Evolutionary conservation across 2,113 vertebrate species (phyloP), one percentile per base, ranked within the genome.

Genomic region (Glaucidium brasilianum): DNA sequence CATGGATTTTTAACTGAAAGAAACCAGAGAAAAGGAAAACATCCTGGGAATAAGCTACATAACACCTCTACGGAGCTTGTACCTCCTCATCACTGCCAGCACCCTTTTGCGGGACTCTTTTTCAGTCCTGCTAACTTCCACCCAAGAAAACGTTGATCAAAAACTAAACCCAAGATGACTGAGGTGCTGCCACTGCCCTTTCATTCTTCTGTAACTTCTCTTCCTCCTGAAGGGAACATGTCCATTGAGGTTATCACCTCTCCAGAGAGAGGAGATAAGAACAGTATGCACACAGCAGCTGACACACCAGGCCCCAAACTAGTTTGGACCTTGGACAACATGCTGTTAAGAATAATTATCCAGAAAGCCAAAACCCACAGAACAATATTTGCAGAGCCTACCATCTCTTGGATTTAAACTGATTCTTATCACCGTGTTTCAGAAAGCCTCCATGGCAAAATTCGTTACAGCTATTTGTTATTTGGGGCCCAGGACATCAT

Each of bases 291-390:
- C 3, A 9, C 27, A 93, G 74, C 43, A 43, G 9, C 3, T 58
- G 47, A n/a, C 29, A 55, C 23, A 39, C 12, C 55, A 47, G 9
- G 34, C 5, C 18, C 13, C 49, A 49, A 12, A 47, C 12, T 2
- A n/a, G 23, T 26, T 27, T 60, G 0, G 1, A 20, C 19, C n/a
- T 17, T 10, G 21, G 41, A 64, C 49, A 76, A 21, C 0, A 4
- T 0, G 2, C 34, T 39, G 3, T 15, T 66, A 55, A 60, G 27
- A 53, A 16, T 12, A 16, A 47, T 18, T 32, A 19, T 74, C 60
- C 37, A 78, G 53, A 67, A 80, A 90, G 64, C 26, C 37, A 60
- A 84, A 78, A 34, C 20, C 12, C 81, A 82, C 9, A 76, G 16
- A 78, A 85, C 45, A 83, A 2, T 11, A 45, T 23, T 66, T 34